Evolutionary conservation across 2,888 invertebrate species (phyloP), one percentile per base, ranked within the genome.

Genomic region (Bugula neritina): DNA sequence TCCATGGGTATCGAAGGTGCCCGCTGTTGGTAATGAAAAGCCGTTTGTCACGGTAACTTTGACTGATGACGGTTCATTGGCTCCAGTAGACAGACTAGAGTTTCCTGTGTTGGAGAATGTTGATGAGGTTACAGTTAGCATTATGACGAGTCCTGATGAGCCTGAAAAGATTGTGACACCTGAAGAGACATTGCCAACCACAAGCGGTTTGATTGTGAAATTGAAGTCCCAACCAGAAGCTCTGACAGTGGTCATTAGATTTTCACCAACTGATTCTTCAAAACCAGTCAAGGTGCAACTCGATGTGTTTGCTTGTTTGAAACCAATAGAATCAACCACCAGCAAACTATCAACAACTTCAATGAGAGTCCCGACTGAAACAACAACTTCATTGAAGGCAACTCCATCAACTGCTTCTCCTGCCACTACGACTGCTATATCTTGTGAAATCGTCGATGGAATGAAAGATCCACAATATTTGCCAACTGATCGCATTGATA

Each of bases 381-480:
- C 13, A 5, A 57, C 57, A 57, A 57, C 57, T 10, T 10, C 10
- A 21, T 52, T 52, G 21, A 10, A 21, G 25, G 25, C 23, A 21
- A 5, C 23, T 21, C 57, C 57, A 57, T 57, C 57, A 57, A 57
- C 57, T 25, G n/a, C n/a, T n/a, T n/a, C n/a, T n/a, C n/a, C n/a
- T n/a, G n/a, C n/a, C n/a, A 23, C 57, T 13, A 57, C 57, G 25
- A 57, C 57, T 17, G 23, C 57, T 10, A 57, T 25, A 5, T 25
- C 57, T 5, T 57, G 57, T 25, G 23, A 5, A 5, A 57, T 23
- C 17, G 23, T 57, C 25, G 57, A 57, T 23, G 57, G 57, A 21
- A 57, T 57, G 57, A 5, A 13, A 21, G 57, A 57, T 25, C 57
- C 57, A 57, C 23, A 23, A 25, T 25, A 23, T 57, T 5, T 57